A percentile compares a stretch with the other conserved stretches of the same genome.
These are phyloP conservation scores for Spilarctia lutea DNA, from an alignment of 2,888 invertebrate genomes.

Conservation along the genomic window DNA sequence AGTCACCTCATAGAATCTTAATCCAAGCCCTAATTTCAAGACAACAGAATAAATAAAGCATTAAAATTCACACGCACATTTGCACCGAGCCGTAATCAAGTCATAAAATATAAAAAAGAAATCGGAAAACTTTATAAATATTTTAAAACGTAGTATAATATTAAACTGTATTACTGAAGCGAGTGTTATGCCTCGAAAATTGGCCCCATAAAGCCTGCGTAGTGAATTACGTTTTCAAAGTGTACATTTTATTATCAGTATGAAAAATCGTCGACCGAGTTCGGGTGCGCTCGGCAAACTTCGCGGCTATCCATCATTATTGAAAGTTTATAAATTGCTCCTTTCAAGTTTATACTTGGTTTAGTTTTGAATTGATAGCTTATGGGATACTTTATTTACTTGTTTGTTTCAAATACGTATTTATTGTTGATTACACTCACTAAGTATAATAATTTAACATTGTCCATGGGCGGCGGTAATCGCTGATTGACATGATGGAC, in stretches of 20 bases:
- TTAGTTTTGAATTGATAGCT: conserved; percentile 50
- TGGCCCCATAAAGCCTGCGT: conserved; percentile 77
- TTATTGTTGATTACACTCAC: not conserved
- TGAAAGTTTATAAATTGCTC: conserved; percentile 84
- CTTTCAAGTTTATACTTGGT: conserved; percentile 64
- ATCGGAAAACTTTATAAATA: conserved; percentile 76
- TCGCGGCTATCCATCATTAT: conserved; percentile 77
- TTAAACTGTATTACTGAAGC: conserved; percentile 76
- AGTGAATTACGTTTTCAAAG: conserved; percentile 80
- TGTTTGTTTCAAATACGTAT: conserved; percentile 21
- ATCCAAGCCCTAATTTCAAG: not conserved
- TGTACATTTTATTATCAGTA: conserved; percentile 82
- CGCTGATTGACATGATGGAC: too few relatives aligned
- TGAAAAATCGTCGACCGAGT: conserved; percentile 67
- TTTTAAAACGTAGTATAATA: conserved; percentile 82
- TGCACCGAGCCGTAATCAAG: conserved; percentile 58
- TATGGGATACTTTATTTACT: conserved; percentile 32
- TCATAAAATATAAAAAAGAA: conserved; percentile 65
- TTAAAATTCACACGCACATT: conserved; percentile 48
- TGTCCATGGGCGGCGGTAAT: too few relatives aligned
- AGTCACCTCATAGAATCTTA: not conserved
- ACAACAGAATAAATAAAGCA: conserved; percentile 32
- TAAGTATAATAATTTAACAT: not conserved
- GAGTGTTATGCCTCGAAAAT: conserved; percentile 79
- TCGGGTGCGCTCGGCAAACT: conserved; percentile 59